phyloP scores from a whole-genome alignment of 23 tunicate genomes.

The Botrylloides violaceus region DNA sequence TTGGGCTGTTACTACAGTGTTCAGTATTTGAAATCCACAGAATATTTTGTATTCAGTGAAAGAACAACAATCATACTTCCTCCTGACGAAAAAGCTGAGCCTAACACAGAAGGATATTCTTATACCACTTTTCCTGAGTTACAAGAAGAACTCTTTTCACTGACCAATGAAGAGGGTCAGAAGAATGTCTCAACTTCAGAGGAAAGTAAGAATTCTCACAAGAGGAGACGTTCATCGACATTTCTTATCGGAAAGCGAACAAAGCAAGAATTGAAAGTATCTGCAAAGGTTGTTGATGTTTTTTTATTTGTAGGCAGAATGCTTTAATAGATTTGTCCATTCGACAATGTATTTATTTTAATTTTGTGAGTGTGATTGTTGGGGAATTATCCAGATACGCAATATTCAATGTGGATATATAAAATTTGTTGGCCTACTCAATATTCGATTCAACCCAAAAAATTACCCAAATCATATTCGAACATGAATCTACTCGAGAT shows the following conservation, averaged over 20 bases:
- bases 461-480: no score
- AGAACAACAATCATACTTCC: conserved; percentile 83
- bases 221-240: conserved; percentile 39
- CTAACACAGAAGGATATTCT: conserved; percentile 56
- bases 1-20: no score
- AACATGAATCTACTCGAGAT: no score
- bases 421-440: no score
- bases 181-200: conserved; percentile 1
- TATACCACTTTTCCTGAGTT: conserved; percentile 81
- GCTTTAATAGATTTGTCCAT: no score
- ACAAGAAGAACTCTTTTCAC: conserved; percentile 52
- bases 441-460: no score
- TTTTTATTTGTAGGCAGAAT: background rate
- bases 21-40: background rate
- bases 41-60: conserved; percentile 45
- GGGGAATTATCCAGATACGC: no score
- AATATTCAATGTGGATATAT: no score
- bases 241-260: conserved; percentile 62
- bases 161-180: conserved; percentile 24
- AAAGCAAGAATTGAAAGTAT: conserved; percentile 57
- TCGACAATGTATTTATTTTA: no score
- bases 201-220: background rate
- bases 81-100: conserved; percentile 74
- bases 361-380: no score
- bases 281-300: conserved; percentile 44